Conservation (phyloP, 2,113 vertebrate genomes). For the Chascanopsetta lugubris region DNA sequence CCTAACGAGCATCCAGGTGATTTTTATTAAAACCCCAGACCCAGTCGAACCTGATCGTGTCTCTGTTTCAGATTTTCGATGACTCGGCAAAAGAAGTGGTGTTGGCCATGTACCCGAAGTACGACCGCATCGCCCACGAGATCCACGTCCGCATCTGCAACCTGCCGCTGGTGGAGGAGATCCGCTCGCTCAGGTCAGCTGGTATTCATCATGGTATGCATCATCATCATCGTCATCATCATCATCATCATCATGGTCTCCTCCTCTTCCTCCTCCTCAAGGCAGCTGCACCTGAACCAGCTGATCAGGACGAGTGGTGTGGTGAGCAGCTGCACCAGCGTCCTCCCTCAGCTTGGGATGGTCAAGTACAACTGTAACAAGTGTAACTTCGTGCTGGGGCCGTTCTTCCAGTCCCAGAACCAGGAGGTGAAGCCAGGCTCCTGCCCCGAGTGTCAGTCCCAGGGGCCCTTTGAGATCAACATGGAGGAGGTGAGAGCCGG, state of each 20-base stretch:
- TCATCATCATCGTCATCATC: neutral
- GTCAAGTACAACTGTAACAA: conserved; percentile 98
- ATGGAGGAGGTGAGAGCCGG: conserved; percentile 92
- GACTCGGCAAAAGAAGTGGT: conserved; percentile 97
- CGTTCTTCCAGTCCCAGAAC: conserved; percentile 97
- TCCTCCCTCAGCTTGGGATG: conserved; percentile 96
- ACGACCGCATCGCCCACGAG: conserved; percentile 91
- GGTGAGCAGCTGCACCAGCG: conserved; percentile 94
- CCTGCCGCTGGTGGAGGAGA: conserved; percentile 94
- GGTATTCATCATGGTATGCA: neutral
- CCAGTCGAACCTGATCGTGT: neutral
- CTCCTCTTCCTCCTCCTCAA: conserved; percentile 45
- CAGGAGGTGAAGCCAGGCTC: conserved; percentile 98
- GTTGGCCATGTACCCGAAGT: conserved; percentile 97
- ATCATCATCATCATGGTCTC: neutral
- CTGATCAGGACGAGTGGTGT: conserved; percentile 96
- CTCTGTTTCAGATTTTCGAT: conserved; percentile 83
- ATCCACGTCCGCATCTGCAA: conserved; percentile 96
- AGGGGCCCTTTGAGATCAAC: conserved; percentile 97
- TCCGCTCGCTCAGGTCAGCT: conserved; percentile 89
- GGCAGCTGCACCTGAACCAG: conserved; percentile 98
- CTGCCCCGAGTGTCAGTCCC: conserved; percentile 95
- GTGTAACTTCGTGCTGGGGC: conserved; percentile 93
- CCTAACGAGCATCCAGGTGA: too few relatives aligned
- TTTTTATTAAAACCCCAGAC: too few relatives aligned